Evolutionary conservation across 2,888 invertebrate species (phyloP).

Genomic region (Chrysolina americana): DNA sequence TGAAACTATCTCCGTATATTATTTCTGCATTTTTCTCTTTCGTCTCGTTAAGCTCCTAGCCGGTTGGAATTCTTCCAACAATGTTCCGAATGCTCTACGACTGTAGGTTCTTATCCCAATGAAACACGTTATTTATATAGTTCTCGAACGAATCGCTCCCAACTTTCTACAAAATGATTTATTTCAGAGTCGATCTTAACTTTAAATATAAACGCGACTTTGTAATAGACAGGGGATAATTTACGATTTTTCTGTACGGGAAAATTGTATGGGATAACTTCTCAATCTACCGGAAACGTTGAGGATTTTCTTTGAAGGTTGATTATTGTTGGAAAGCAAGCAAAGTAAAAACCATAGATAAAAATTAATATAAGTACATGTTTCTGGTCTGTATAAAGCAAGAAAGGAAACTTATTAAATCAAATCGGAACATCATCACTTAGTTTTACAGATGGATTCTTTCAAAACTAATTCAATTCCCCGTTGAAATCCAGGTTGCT

Average conservation of each 20-base stretch:
- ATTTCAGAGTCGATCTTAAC: conserved; percentile 34
- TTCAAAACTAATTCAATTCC: no score
- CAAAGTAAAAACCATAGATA: no score
- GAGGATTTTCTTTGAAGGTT: background rate
- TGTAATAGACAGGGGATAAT: conserved; percentile 9
- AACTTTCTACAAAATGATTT: conserved; percentile 45
- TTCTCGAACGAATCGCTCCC: conserved; percentile 35
- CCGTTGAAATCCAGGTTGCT: no score
- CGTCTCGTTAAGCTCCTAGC: conserved; percentile 38
- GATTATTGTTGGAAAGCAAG: background rate
- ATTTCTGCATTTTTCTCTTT: conserved; percentile 32
- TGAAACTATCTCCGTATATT: conserved; percentile 24
- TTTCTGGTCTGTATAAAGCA: no score
- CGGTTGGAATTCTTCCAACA: conserved; percentile 46
- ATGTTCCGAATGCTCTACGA: conserved; percentile 29
- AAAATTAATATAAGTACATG: no score
- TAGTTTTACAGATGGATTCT: no score
- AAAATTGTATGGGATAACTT: background rate
- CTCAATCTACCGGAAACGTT: background rate
- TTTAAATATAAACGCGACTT: conserved; percentile 27
- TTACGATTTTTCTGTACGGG: background rate
- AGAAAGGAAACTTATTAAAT: no score
- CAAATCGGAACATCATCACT: no score
- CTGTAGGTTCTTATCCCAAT: conserved; percentile 39
- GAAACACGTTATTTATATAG: conserved; percentile 42